Evolutionary conservation across 2,113 vertebrate species (phyloP), one percentile per base, ranked within the genome.

Genomic region (Clarias gariepinus): DNA sequence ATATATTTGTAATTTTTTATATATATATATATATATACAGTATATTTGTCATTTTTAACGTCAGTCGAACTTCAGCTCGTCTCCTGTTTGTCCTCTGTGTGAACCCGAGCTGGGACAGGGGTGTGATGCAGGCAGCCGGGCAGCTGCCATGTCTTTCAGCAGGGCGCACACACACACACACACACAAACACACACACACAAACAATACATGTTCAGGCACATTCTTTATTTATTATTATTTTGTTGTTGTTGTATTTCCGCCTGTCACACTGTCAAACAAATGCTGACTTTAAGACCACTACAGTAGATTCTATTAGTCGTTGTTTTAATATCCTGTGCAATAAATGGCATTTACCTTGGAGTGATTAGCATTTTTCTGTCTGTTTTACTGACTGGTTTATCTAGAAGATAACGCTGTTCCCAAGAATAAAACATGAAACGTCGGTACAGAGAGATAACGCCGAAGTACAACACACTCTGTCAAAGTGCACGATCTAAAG

Each of bases 111-210:
- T 89, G 77, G 55, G 57, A 61, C 76, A 63, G 73, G 15, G 85
- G 78, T 83, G 86, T 78, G 87, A 91, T 61, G n/a, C 25, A 47
- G 19, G 57, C 79, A 30, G 25, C 15, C 82, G 85, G 57, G 74
- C 90, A 91, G 88, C 87, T 91, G 89, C 82, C 90, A 85, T 83
- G 71, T 85, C 87, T 90, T 81, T 90, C 87, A 86, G 83, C 85
- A 53, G 71, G 58, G 28, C 82, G 80, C 84, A 89, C 85, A 71
- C 88, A 71, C 64, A 55, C 36, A 78, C 69, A 66, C 82, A 84
- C 80, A 74, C 83, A 83, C 68, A 78, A 66, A 68, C 57, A 41
- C n/a, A 19, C 71, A 23, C 52, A 83, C 77, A 61, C 76, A 61
- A 52, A 61, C 47, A 68, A 64, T 69, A n/a, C n/a, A 19, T 33